phyloP scores from a whole-genome alignment of 2,797 vertebrate genomes.

The Harpagifer antarcticus region DNA sequence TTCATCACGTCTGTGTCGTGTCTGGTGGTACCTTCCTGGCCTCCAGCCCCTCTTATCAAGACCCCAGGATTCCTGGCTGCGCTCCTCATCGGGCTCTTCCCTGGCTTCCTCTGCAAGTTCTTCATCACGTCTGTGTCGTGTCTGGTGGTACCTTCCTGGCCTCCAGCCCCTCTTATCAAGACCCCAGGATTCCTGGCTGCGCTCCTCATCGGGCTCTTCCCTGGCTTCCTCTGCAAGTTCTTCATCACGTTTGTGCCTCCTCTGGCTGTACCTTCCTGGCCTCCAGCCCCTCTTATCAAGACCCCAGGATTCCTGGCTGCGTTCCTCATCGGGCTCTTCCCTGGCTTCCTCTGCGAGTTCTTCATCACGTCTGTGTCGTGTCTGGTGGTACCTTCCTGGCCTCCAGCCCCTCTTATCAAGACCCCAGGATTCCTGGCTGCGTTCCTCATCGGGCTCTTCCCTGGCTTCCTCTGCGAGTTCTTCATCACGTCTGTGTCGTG shows the following conservation, averaged over 20 bases:
- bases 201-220: conserved; percentile 59
- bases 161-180: conserved; percentile 72
- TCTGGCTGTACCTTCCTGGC: conserved; percentile 71
- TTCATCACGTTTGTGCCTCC: conserved; percentile 73
- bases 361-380: conserved; percentile 73
- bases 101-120: conserved; percentile 62
- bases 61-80: conserved; percentile 70
- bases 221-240: conserved; percentile 62
- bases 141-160: conserved; percentile 71
- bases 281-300: conserved; percentile 72
- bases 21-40: conserved; percentile 71
- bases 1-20: conserved; percentile 73
- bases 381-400: conserved; percentile 71
- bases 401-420: conserved; percentile 72
- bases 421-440: conserved; percentile 70
- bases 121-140: conserved; percentile 73
- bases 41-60: conserved; percentile 72
- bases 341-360: conserved; percentile 62
- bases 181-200: conserved; percentile 70
- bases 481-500: conserved; percentile 73
- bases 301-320: conserved; percentile 70
- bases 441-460: conserved; percentile 59
- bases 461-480: conserved; percentile 62
- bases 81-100: conserved; percentile 59
- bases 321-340: conserved; percentile 59